These are phyloP conservation scores for Cerastoderma edule DNA, from an alignment of 2,888 invertebrate genomes.

Conservation along the genomic window DNA sequence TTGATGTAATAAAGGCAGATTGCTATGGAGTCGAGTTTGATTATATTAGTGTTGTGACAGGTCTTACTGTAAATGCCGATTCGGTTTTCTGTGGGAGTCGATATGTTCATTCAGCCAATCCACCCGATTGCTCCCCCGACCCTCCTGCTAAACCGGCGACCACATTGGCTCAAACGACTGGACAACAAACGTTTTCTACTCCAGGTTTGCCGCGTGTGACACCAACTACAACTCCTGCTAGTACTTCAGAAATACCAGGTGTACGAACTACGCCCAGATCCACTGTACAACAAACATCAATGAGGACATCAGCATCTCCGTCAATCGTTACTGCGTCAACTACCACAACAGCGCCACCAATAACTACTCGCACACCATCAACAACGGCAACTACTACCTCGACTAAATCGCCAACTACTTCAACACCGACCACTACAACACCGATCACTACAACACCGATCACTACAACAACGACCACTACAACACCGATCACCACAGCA, in stretches of 20 bases:
- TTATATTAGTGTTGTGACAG: slow-evolving; percentile 20
- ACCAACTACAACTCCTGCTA: background rate
- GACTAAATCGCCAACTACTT: slow-evolving; percentile 2
- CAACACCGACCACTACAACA: background rate
- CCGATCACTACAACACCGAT: background rate
- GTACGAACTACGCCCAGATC: background rate
- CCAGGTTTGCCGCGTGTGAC: background rate
- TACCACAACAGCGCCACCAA: background rate
- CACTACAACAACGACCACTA: background rate
- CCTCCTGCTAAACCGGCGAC: background rate
- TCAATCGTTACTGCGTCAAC: background rate
- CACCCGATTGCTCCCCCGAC: slow-evolving; percentile 32
- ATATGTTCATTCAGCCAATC: slow-evolving; percentile 20
- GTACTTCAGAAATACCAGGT: background rate
- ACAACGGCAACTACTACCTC: slow-evolving; percentile 6
- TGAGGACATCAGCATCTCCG: background rate
- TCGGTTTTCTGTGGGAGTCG: slow-evolving; percentile 33
- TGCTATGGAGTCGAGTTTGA: slow-evolving; percentile 48
- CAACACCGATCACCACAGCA: background rate
- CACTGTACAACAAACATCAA: background rate
- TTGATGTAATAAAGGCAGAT: slow-evolving; percentile 33
- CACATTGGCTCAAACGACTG: background rate
- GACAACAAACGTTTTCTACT: background rate
- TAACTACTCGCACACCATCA: background rate
- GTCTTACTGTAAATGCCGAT: slow-evolving; percentile 1